A percentile compares a stretch with the other conserved stretches of the same genome.
Evolutionary conservation across 2,888 invertebrate genomes (phyloP).

Genomic region (Heliconius hortense): DNA sequence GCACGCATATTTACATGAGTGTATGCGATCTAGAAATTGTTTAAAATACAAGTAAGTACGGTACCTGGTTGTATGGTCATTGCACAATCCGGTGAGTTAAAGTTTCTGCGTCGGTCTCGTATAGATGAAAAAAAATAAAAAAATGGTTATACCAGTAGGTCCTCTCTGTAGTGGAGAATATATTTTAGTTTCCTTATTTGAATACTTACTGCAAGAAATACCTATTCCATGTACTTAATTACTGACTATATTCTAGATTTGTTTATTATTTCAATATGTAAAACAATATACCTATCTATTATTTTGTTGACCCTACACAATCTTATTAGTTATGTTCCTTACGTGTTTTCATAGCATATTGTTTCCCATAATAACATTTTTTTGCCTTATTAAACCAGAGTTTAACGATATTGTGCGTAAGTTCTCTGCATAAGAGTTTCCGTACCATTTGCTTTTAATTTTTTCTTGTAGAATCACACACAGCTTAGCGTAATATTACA

Average conservation of each 20-base stretch:
- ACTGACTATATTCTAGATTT: too few species aligned
- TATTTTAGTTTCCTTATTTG: too few species aligned
- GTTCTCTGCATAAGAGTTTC: neutral
- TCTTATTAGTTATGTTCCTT: conserved; percentile 15
- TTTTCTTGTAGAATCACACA: neutral
- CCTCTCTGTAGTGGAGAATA: too few species aligned
- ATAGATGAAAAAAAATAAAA: neutral
- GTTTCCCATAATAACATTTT: conserved; percentile 15
- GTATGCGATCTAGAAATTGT: neutral
- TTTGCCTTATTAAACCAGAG: neutral
- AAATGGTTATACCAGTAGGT: too few species aligned
- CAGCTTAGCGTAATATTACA: conserved; percentile 12
- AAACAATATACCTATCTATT: conserved; percentile 21
- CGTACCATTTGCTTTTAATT: neutral
- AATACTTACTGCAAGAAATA: too few species aligned
- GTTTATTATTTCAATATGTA: neutral
- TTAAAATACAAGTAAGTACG: neutral
- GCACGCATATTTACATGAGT: neutral
- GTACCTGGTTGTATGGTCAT: neutral
- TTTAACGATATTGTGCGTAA: conserved; percentile 15
- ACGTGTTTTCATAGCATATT: conserved; percentile 9
- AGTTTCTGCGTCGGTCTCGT: too few species aligned
- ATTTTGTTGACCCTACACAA: conserved; percentile 10
- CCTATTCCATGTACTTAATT: too few species aligned
- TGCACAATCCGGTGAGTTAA: neutral